These are phyloP conservation scores for Laticauda laticaudata DNA, from an alignment of 2,113 vertebrate species.

Conservation along the genomic window DNA sequence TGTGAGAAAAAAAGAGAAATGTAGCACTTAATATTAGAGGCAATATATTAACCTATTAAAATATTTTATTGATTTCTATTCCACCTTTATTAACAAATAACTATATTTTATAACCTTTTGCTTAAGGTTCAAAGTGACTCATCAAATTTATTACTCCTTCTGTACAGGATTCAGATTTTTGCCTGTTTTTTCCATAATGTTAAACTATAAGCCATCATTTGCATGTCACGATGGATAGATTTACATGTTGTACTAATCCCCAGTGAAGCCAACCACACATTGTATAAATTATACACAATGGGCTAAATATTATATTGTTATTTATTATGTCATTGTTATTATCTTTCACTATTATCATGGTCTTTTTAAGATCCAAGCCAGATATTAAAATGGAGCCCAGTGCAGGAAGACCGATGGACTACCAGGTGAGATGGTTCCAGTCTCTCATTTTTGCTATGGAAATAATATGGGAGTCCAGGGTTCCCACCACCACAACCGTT, in stretches of 20 bases:
- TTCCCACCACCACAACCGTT: background rate
- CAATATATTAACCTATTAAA: background rate
- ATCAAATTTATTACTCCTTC: background rate
- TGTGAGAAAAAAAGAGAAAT: background rate
- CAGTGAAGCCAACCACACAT: background rate
- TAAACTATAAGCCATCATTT: background rate
- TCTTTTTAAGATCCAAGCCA: constrained; percentile 85
- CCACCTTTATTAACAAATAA: background rate
- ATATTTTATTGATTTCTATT: background rate
- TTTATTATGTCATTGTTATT: background rate
- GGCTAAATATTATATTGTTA: background rate
- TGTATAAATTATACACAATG: background rate
- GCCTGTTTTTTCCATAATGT: background rate
- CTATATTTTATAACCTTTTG: background rate
- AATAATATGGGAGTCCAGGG: background rate
- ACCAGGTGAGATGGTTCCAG: constrained; percentile 78
- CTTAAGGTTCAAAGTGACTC: background rate
- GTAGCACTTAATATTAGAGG: background rate
- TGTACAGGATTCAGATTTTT: background rate
- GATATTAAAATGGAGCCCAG: constrained; percentile 97
- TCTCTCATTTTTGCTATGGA: fast-evolving
- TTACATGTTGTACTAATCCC: background rate
- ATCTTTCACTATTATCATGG: background rate
- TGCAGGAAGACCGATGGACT: constrained; percentile 91
- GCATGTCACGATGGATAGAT: background rate